A percentile compares a stretch with the other conserved stretches of the same genome.
Conservation (phyloP, 2,888 invertebrate genomes). For the Chaetogeoica ovagalla region DNA sequence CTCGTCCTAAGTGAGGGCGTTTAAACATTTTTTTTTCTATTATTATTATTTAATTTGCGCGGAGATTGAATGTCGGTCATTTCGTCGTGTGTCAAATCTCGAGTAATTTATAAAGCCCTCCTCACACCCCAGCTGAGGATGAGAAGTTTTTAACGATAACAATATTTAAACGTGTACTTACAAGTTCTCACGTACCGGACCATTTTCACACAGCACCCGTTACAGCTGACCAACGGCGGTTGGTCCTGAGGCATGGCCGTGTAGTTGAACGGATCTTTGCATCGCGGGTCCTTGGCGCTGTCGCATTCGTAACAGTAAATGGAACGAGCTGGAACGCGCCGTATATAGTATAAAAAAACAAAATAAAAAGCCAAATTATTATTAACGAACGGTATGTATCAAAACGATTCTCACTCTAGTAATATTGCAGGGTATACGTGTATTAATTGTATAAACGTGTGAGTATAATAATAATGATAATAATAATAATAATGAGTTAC, state of each 20-base stretch:
- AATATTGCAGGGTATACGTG: no score
- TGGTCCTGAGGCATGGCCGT: slow-evolving; percentile 84
- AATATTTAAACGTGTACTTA: slow-evolving; percentile 60
- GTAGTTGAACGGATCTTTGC: slow-evolving; percentile 92
- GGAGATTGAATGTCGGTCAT: no score
- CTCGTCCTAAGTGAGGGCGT: no score
- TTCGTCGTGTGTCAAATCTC: no score
- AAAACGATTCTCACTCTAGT: no score
- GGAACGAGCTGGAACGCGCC: slow-evolving; percentile 70
- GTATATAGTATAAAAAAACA: not conserved
- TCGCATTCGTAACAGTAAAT: slow-evolving; percentile 94
- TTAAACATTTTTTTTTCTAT: no score
- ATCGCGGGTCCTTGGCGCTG: slow-evolving; percentile 86
- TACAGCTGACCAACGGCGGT: slow-evolving; percentile 84
- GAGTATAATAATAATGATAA: no score
- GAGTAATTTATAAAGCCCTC: no score
- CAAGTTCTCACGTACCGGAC: slow-evolving; percentile 87
- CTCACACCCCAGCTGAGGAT: not conserved
- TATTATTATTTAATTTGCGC: no score
- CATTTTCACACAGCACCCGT: slow-evolving; percentile 95
- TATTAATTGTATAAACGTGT: no score
- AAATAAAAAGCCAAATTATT: not conserved
- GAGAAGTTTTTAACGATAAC: not conserved
- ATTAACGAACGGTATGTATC: no score
- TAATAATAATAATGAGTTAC: no score